A percentile compares a stretch with the other conserved stretches of the same genome.
Evolutionary conservation across 2,888 invertebrate species (phyloP).

Genomic region (Leptopterna dolabrata): DNA sequence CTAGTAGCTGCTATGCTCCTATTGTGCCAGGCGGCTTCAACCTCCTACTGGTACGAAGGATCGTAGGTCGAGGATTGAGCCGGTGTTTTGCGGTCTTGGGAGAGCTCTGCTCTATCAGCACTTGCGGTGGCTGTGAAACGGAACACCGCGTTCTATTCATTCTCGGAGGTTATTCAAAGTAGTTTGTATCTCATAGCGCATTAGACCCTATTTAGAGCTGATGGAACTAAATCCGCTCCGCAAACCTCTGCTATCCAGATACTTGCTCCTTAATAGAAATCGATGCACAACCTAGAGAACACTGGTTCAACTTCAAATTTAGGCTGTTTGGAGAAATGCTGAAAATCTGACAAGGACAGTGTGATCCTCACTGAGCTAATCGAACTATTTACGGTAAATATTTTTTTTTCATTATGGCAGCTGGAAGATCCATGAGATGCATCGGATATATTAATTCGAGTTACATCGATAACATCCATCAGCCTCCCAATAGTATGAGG

Average conservation of each 20-base stretch:
- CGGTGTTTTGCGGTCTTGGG: not conserved
- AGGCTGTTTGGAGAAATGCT: too few species aligned
- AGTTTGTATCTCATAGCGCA: not conserved
- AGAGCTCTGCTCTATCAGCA: not conserved
- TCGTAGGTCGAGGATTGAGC: not conserved
- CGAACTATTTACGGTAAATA: too few species aligned
- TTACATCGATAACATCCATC: too few species aligned
- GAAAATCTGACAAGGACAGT: too few species aligned
- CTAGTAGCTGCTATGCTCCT: constrained; percentile 21
- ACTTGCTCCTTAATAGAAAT: too few species aligned
- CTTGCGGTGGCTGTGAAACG: not conserved
- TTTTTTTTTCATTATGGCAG: too few species aligned
- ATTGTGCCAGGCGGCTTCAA: constrained; percentile 32
- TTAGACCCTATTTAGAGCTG: not conserved
- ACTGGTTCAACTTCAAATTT: too few species aligned
- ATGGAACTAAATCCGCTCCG: not conserved
- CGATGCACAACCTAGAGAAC: too few species aligned
- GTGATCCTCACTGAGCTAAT: too few species aligned
- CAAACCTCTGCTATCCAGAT: not conserved
- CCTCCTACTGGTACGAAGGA: not conserved
- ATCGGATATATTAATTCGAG: too few species aligned
- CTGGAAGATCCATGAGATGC: too few species aligned
- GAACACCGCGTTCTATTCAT: not conserved
- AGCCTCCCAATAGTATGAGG: too few species aligned
- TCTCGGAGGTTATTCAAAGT: not conserved